Evolutionary conservation across 1,140 invertebrate genomes (phyloP).

Genomic region (Drosophila saltans): DNA sequence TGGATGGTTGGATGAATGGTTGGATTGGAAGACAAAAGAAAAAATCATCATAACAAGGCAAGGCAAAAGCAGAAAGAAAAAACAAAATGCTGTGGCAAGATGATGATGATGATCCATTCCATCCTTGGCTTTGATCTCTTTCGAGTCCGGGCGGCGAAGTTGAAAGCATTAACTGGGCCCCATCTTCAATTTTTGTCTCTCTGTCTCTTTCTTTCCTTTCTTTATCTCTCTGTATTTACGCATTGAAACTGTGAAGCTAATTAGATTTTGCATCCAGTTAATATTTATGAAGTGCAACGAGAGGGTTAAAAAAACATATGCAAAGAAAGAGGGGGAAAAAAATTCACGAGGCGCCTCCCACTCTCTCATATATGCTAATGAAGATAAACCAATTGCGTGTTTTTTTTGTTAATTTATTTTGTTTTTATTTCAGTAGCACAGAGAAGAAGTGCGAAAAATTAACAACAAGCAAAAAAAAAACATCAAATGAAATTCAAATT

Average conservation of each 20-base stretch:
- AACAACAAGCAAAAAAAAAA: not conserved
- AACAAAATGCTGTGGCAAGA: conserved; percentile 20
- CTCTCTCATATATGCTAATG: not conserved
- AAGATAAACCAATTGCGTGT: conserved; percentile 56
- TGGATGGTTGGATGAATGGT: conserved; percentile 10
- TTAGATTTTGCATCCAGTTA: conserved; percentile 60
- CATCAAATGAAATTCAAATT: conserved; percentile 50
- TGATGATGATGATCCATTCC: conserved; percentile 52
- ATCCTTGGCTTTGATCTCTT: conserved; percentile 80
- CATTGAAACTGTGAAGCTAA: conserved; percentile 66
- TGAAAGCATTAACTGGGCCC: conserved; percentile 61
- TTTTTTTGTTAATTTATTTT: conserved; percentile 3
- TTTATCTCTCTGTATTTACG: conserved; percentile 48
- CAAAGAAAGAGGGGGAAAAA: conserved; percentile 29
- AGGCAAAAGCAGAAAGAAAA: not conserved
- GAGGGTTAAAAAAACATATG: conserved; percentile 35
- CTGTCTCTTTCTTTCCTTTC: conserved; percentile 1
- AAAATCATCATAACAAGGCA: conserved; percentile 78
- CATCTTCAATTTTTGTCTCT: not conserved
- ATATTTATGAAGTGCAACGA: conserved; percentile 81
- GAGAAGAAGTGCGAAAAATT: not conserved
- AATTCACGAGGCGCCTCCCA: not conserved
- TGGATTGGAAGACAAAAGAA: conserved; percentile 28
- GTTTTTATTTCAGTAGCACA: not conserved
- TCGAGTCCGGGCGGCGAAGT: conserved; percentile 59